Evolutionary conservation across 2,797 vertebrate species (phyloP).

Genomic region (Brachyrhaphis roseni): DNA sequence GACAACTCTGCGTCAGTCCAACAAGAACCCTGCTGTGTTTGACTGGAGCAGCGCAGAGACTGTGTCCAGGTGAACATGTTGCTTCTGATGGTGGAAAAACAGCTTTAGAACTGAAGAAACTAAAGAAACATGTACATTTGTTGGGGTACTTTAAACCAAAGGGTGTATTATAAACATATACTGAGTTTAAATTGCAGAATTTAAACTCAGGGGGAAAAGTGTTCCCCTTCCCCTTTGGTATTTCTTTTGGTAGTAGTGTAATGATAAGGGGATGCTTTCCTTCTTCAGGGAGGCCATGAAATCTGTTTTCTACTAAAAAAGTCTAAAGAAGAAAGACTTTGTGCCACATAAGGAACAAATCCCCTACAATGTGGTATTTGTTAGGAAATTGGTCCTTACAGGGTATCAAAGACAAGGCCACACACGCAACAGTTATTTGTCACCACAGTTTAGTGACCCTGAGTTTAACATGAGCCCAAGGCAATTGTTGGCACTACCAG

Average conservation of each 20-base stretch:
- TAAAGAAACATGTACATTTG: neutral
- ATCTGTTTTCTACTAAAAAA: neutral
- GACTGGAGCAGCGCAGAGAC: conserved; percentile 8
- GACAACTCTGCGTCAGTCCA: conserved; percentile 25
- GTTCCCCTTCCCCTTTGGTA: neutral
- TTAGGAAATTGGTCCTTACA: no score
- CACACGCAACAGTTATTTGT: conserved; percentile 18
- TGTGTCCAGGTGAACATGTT: neutral
- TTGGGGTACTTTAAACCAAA: neutral
- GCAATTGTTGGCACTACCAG: conserved; percentile 35
- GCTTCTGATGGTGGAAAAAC: conserved; percentile 3
- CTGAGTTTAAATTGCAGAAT: neutral
- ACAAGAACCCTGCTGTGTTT: conserved; percentile 14
- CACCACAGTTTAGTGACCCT: conserved; percentile 37
- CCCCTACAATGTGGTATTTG: no score
- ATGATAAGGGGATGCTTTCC: neutral
- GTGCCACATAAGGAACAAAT: no score
- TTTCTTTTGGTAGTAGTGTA: neutral
- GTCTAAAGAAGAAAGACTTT: neutral
- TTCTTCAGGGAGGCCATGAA: neutral
- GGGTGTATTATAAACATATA: neutral
- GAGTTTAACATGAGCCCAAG: conserved; percentile 46
- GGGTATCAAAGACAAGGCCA: neutral
- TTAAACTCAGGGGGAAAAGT: neutral
- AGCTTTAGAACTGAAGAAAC: neutral